Conservation (phyloP, 2,888 invertebrate species). For the Creontiades dilutus region DNA sequence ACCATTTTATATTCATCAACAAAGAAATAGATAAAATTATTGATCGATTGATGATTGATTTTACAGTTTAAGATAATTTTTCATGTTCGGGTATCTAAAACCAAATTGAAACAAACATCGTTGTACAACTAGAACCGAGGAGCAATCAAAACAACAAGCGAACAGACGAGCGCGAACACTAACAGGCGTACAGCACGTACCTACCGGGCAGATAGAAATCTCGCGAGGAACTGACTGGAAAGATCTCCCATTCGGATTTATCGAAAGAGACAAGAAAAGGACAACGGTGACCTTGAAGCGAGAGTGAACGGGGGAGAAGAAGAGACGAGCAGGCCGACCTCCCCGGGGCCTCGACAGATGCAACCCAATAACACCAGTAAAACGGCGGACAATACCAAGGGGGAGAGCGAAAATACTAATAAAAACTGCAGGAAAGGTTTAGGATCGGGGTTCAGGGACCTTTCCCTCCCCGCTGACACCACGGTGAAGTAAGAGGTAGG, state of each 20-base stretch:
- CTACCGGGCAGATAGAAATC: neutral
- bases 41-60: too few species aligned
- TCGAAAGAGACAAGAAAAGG: slow-evolving; percentile 39
- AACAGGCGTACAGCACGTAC: neutral
- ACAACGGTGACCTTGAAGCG: slow-evolving; percentile 32
- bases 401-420: neutral
- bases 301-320: neutral
- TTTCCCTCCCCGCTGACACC: neutral
- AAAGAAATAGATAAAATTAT: too few species aligned
- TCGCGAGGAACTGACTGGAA: neutral
- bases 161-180: neutral
- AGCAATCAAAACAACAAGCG: neutral
- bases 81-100: too few species aligned
- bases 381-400: slow-evolving; percentile 20
- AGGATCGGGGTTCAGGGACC: slow-evolving; percentile 5
- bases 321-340: neutral
- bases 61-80: too few species aligned
- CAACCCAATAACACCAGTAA: slow-evolving; percentile 3
- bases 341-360: slow-evolving; percentile 29
- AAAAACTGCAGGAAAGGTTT: neutral
- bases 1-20: too few species aligned
- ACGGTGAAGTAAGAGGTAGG: neutral
- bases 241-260: slow-evolving; percentile 17
- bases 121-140: too few species aligned
- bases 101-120: too few species aligned